Evolutionary conservation across 1,140 invertebrate genomes (phyloP).

Genomic region (Aphelinus certus): DNA sequence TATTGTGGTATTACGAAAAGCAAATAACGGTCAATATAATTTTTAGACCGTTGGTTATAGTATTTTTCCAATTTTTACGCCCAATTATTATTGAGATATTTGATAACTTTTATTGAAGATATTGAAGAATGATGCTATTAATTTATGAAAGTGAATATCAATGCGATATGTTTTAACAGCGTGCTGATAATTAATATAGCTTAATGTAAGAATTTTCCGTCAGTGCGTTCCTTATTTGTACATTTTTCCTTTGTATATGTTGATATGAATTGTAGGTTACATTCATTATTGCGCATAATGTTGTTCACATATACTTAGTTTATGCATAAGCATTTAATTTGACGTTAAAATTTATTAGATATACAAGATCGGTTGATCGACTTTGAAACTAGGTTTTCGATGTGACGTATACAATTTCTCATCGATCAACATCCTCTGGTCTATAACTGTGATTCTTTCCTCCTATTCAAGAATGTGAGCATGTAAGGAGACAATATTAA

Average conservation of each 20-base stretch:
- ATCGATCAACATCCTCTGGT: constrained; percentile 32
- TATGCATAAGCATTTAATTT: constrained; percentile 38
- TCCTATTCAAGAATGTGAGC: constrained; percentile 18
- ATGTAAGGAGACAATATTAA: constrained; percentile 27
- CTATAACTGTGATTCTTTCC: constrained; percentile 39
- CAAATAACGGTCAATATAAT: constrained; percentile 11
- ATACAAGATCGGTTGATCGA: constrained; percentile 11
- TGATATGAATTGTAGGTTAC: constrained; percentile 5
- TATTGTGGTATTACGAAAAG: constrained; percentile 15
- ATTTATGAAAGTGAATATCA: constrained; percentile 20
- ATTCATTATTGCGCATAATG: constrained; percentile 29
- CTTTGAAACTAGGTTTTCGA: constrained; percentile 19
- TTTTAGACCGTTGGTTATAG: constrained; percentile 1
- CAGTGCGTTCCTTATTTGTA: constrained; percentile 32
- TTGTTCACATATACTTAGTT: constrained; percentile 28
- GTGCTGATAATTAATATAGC: constrained; percentile 7
- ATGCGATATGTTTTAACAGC: constrained; percentile 21
- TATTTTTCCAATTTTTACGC: constrained; percentile 6
- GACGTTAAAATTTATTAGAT: constrained; percentile 28
- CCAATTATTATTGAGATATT: constrained; percentile 5
- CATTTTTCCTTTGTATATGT: constrained; percentile 29
- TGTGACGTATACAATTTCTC: constrained; percentile 7
- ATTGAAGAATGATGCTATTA: constrained; percentile 23
- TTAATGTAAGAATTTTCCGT: constrained; percentile 32
- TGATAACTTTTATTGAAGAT: not conserved